These are phyloP conservation scores for Branchellion lobata DNA, from an alignment of 2,888 invertebrate species.

Conservation along the genomic window DNA sequence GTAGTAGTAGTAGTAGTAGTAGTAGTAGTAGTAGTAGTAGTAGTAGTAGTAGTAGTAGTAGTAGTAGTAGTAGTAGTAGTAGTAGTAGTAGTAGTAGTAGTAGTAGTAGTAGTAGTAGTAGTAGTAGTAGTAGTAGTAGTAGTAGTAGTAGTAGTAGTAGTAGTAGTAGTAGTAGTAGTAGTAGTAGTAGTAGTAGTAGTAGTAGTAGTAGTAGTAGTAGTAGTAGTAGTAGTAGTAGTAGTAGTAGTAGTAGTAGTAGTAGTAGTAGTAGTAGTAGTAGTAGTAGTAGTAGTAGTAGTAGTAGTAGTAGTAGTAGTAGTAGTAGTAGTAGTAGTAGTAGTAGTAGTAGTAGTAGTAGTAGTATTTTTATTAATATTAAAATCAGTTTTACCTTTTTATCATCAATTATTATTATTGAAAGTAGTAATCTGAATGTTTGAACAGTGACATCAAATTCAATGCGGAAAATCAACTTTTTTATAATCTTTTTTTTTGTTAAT, in stretches of 20 bases:
- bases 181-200: slow-evolving; percentile 36
- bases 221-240: slow-evolving; percentile 45
- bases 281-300: slow-evolving; percentile 57
- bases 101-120: slow-evolving; percentile 36
- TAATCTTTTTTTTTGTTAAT: no score
- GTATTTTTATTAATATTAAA: no score
- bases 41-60: slow-evolving; percentile 42
- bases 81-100: slow-evolving; percentile 36
- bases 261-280: slow-evolving; percentile 52
- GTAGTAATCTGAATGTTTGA: no score
- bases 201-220: slow-evolving; percentile 36
- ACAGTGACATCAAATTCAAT: no score
- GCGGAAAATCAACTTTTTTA: no score
- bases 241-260: slow-evolving; percentile 48
- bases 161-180: slow-evolving; percentile 39
- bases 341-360: no score
- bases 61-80: slow-evolving; percentile 25
- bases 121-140: slow-evolving; percentile 36
- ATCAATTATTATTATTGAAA: no score
- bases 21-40: slow-evolving; percentile 36
- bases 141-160: slow-evolving; percentile 40
- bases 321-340: slow-evolving; percentile 12
- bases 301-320: slow-evolving; percentile 5
- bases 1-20: slow-evolving; percentile 42
- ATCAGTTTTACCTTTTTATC: no score